Evolutionary conservation across 2,113 vertebrate species (phyloP), one percentile per base, ranked within the genome.

Genomic region (Ornithorhynchus anatinus): DNA sequence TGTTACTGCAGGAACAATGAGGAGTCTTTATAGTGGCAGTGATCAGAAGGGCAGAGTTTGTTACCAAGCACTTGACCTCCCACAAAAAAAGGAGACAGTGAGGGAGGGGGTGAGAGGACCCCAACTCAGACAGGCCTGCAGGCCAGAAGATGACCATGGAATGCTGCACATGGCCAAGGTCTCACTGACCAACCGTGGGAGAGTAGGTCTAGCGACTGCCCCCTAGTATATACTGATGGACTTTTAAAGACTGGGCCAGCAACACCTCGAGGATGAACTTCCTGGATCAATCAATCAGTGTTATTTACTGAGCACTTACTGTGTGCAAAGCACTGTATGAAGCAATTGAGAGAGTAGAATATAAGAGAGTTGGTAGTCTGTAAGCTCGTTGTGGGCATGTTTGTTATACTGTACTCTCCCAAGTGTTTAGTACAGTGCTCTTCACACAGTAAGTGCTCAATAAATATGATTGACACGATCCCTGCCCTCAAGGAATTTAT

Each of bases 1-100:
- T 7, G 60, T 23, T 69, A 83, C 83, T 69, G 69, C 74, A 69
- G 84, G 81, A 90, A 86, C 84, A 89, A 79, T 50, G 75, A 8
- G 25, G 58, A 73, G 79, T 61, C 77, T 79, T 68, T 79, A 37
- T 71, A 1, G 61, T 43, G 37, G 69, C 72, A 54, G 54, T 59
- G 50, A 54, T 67, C 58, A 60, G 79, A 79, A 86, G 53, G 19
- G 47, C 25, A 29, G 16, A 50, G 31, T 48, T 48, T 50, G 25
- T 50, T 17, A 23, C 47, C 31, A 27, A 50, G 16, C 47, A 9
- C 14, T 23, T 23, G 47, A 17, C 19, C 25, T 50, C 31, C 47
- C 15, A 14, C 47, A 29, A 19, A 4, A 14, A n/a, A 29, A 5
- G 31, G 25, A n/a, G 47, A 50, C 31, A 27, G 15, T 23, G 47